phyloP scores from a whole-genome alignment of 2,888 invertebrate genomes.

The Empis livida region DNA sequence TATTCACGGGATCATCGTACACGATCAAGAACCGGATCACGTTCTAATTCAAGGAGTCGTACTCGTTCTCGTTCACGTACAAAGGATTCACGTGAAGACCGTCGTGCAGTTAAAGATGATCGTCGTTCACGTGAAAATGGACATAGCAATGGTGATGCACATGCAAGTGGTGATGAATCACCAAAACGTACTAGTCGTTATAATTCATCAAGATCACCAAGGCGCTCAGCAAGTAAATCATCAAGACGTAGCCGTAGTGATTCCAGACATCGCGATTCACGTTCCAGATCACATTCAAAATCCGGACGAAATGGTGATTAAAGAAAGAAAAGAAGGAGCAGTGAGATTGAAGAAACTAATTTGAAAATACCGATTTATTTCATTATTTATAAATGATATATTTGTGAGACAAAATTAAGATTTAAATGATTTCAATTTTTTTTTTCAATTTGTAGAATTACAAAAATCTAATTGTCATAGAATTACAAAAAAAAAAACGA shows the following conservation, averaged over 20 bases:
- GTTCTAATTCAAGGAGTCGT: slow-evolving; percentile 31
- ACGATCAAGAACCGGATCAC: slow-evolving; percentile 36
- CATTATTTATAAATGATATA: too few relatives aligned
- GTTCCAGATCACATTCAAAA: neutral
- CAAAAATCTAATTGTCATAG: too few relatives aligned
- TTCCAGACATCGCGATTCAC: neutral
- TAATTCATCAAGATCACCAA: slow-evolving; percentile 9
- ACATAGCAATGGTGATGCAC: slow-evolving; percentile 3
- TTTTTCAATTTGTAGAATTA: too few relatives aligned
- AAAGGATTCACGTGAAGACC: slow-evolving; percentile 18
- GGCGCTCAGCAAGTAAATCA: neutral
- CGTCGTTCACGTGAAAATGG: slow-evolving; percentile 10
- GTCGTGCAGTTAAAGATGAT: neutral
- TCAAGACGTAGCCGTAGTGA: neutral
- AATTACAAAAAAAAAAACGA: too few relatives aligned
- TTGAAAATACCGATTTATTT: too few relatives aligned
- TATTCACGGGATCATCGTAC: slow-evolving; percentile 42
- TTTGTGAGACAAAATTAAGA: too few relatives aligned
- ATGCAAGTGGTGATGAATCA: slow-evolving; percentile 5
- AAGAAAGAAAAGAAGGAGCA: neutral
- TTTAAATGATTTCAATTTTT: too few relatives aligned
- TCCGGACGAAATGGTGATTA: neutral
- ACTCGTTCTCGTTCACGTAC: slow-evolving; percentile 32
- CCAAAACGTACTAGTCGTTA: slow-evolving; percentile 9
- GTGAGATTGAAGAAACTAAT: neutral